Percentiles rank a stretch among this genome's conserved stretches.
Evolutionary conservation across 2,113 vertebrate genomes (phyloP).

Genomic region (Pygoscelis antarcticus): DNA sequence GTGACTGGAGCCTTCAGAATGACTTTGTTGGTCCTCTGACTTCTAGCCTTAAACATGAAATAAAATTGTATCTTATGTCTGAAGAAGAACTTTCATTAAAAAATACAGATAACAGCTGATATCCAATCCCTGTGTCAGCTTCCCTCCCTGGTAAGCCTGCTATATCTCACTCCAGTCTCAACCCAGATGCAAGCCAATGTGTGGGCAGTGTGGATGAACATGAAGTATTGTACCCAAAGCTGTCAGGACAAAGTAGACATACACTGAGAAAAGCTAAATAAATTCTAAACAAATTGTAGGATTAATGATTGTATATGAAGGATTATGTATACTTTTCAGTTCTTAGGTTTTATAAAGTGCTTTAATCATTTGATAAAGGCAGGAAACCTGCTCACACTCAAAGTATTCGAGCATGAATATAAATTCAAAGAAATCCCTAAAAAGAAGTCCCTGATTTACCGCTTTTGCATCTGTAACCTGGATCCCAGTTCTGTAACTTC

Average conservation of each 20-base stretch:
- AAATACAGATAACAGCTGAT: neutral
- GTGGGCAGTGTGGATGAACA: slow-evolving; percentile 48
- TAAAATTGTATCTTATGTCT: neutral
- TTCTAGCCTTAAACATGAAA: neutral
- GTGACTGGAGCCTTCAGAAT: neutral
- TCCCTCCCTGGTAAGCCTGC: neutral
- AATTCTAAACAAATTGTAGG: neutral
- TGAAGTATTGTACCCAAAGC: slow-evolving; percentile 31
- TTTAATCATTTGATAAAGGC: neutral
- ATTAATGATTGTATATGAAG: neutral
- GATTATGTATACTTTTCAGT: neutral
- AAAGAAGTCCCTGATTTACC: neutral
- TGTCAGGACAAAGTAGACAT: slow-evolving; percentile 13
- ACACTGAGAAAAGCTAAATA: neutral
- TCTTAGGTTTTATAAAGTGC: neutral
- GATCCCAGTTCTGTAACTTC: neutral
- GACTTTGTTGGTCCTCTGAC: neutral
- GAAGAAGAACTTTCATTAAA: neutral
- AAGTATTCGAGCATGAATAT: neutral
- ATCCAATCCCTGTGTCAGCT: neutral
- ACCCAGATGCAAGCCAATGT: neutral
- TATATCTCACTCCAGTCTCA: neutral
- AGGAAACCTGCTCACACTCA: neutral
- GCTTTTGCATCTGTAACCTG: neutral
- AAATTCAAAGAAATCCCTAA: neutral